Conservation (phyloP, 2,113 vertebrate genomes). For the Glaucomys volans region DNA sequence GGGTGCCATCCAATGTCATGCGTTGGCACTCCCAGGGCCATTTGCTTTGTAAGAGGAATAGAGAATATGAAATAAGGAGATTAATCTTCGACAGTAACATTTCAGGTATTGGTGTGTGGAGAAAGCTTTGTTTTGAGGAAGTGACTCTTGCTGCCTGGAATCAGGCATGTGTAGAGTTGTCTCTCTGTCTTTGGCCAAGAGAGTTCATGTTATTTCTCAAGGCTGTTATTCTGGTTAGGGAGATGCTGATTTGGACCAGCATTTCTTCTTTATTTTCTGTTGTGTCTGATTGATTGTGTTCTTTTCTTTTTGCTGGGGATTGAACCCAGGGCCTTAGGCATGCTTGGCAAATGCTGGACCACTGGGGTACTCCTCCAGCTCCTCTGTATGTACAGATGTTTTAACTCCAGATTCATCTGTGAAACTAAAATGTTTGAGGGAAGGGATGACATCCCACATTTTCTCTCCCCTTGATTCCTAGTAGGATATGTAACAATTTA, state of each 20-base stretch:
- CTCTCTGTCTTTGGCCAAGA: not conserved
- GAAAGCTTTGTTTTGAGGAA: not conserved
- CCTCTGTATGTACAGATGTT: not conserved
- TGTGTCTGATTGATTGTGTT: not conserved
- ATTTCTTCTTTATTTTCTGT: not conserved
- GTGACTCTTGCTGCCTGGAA: not conserved
- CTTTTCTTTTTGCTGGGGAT: not conserved
- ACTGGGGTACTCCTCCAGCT: not conserved
- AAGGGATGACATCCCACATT: not conserved
- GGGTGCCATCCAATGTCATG: not conserved
- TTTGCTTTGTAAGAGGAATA: slow-evolving; percentile 32
- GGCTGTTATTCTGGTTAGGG: not conserved
- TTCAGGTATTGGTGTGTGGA: not conserved
- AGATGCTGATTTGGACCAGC: not conserved
- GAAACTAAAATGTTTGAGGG: not conserved
- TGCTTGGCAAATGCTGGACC: not conserved
- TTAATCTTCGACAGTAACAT: not conserved
- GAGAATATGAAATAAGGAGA: not conserved
- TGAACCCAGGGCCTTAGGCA: not conserved
- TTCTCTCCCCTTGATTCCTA: slow-evolving; percentile 1
- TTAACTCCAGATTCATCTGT: not conserved
- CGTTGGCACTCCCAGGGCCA: not conserved
- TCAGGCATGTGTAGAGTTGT: not conserved
- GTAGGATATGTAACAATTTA: not conserved
- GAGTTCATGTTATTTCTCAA: not conserved